Base-by-base conservation (phyloP, 2,113 vertebrate genomes). In the Saiga tatarica region DNA sequence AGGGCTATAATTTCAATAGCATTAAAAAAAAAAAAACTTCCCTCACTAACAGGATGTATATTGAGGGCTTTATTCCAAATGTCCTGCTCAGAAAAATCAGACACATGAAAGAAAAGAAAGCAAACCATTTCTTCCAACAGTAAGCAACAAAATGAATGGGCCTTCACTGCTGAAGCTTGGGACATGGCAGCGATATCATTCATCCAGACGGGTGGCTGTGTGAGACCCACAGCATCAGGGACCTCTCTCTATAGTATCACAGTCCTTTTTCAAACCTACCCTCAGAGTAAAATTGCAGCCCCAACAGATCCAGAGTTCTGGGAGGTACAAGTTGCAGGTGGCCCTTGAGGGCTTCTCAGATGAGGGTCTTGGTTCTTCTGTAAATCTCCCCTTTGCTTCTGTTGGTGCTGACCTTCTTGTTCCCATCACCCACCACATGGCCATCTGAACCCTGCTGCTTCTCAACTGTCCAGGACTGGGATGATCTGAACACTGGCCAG, bases 1-100 rank as follows among this genome's bases (percentile, higher is more conserved):
- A 94, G 74, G 28, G 53, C 87, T 98, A 64, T 97, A 98, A 98
- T 89, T 98, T 97, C 71, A 96, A 39, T 86, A 96, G 94, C 62
- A 45, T 94, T 76, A 94, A 64, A 95, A 87, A 47, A 62, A 64
- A 78, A 64, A 76, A 81, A 53, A 36, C 8, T 83, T 97, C 83
- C 82, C 55, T 76, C 25, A 85, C 96, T 91, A 97, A 92, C 92
- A 95, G 89, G 78, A 94, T 97, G 96, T 96, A 94, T 89, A 89
- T 16, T 81, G 85, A 96, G 89, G 89, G 50, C 25, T 96, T 97
- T 93, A 95, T 78, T 93, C 97, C 83, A 88, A 82, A 88, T 59
- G 30, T 28, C 76, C 67, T 50, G 52, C 93, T 88, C 86, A 97
- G 83, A 98, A 87, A 97, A 97, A 79, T 94, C 94, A 92, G 81